Evolutionary conservation across 1,140 invertebrate genomes (phyloP).

Genomic region (Eriocheir sinensis): DNA sequence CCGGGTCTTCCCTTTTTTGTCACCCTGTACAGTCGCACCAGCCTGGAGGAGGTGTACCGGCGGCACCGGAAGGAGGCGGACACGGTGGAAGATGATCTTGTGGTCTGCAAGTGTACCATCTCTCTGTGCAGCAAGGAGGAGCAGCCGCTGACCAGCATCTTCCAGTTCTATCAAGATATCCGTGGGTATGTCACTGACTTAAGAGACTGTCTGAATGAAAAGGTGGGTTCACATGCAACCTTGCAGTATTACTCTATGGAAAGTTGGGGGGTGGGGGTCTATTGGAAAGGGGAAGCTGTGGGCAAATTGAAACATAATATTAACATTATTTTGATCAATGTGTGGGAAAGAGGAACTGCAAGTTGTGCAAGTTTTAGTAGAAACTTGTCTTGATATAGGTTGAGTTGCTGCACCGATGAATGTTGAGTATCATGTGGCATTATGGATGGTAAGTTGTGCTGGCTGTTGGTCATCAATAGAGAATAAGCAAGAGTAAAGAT

Average conservation of each 20-base stretch:
- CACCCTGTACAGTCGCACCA: slow-evolving; percentile 66
- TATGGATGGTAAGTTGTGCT: not conserved
- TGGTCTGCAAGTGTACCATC: slow-evolving; percentile 66
- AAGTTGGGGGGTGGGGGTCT: not conserved
- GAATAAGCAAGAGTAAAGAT: too few species aligned
- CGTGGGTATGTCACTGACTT: slow-evolving; percentile 97
- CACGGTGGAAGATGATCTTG: slow-evolving; percentile 79
- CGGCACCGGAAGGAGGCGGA: slow-evolving; percentile 83
- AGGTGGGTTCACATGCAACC: slow-evolving; percentile 85
- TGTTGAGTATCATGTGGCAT: not conserved
- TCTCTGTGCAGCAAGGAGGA: slow-evolving; percentile 83
- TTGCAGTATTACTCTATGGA: slow-evolving; percentile 65
- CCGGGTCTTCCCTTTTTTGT: slow-evolving; percentile 69
- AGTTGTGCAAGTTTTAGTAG: slow-evolving; percentile 20
- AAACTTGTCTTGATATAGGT: not conserved
- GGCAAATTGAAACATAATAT: slow-evolving; percentile 1
- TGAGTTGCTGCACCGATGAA: not conserved
- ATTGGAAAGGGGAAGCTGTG: slow-evolving; percentile 13
- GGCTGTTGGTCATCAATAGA: not conserved
- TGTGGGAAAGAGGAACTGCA: slow-evolving; percentile 46
- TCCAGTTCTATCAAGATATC: slow-evolving; percentile 97
- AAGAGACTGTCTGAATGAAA: slow-evolving; percentile 96
- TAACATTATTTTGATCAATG: not conserved
- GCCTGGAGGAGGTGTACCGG: slow-evolving; percentile 85
- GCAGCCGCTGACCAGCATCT: slow-evolving; percentile 88